Conservation (phyloP, 2,113 vertebrate species). For the Origma solitaria region DNA sequence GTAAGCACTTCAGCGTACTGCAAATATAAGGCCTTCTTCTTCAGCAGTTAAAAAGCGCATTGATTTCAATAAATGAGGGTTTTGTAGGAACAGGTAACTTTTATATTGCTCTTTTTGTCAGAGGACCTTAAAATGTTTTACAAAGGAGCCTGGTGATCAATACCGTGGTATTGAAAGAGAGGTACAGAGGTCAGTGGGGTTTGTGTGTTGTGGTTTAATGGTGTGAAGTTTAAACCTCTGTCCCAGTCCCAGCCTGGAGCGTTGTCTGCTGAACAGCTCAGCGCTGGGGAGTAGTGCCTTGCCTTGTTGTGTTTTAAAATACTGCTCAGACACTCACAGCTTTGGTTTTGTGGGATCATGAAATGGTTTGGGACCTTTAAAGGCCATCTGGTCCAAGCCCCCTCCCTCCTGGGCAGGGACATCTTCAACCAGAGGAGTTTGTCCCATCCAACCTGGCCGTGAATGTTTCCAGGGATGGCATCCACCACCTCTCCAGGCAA, state of each 20-base stretch:
- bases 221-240: background rate
- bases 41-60: background rate
- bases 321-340: fast-evolving
- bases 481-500: background rate
- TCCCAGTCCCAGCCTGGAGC: fast-evolving
- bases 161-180: background rate
- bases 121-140: background rate
- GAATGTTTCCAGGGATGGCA: background rate
- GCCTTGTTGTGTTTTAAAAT: background rate
- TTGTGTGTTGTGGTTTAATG: background rate
- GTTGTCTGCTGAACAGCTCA: background rate
- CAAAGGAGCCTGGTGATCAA: background rate
- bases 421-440: background rate
- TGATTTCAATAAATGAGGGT: background rate
- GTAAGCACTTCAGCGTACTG: background rate
- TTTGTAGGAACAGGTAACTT: background rate
- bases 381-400: background rate
- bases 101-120: background rate
- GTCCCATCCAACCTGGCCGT: background rate
- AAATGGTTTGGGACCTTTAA: background rate
- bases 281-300: background rate
- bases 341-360: background rate
- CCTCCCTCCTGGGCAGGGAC: background rate
- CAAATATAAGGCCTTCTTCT: background rate
- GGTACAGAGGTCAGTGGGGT: background rate